Base-by-base conservation (phyloP, 2,888 invertebrate genomes). In the Tortrix viridana region DNA sequence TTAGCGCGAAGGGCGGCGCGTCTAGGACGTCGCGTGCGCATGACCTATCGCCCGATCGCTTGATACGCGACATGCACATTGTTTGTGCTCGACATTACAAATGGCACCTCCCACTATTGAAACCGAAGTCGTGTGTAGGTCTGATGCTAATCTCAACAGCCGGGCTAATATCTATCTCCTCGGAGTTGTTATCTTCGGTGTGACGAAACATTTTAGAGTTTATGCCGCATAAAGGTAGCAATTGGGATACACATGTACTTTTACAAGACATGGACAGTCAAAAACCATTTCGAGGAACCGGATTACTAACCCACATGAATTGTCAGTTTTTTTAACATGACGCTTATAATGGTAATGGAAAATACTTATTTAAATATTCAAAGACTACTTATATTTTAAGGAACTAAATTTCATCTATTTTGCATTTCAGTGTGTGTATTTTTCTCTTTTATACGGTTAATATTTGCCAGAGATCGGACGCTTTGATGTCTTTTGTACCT, bases 71-170 rank as follows among this genome's bases (percentile, higher is more conserved):
- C 77, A 76, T 76, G 79, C 77, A 76, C 77, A 67, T 67, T 79
- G 74, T 79, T 74, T 77, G 72, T 68, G 70, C 78, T 78, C 75
- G 73, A 81, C 79, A 76, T 82, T 78, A 81, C 80, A 80, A 83
- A 82, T 81, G 74, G 75, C 81, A 80, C 86, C 86, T 82, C 86
- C 84, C 82, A 85, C 82, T 76, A 79, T 77, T 76, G 79, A 66
- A 76, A 66, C 69, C 70, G 64, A 71, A 77, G 70, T 79, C 74
- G 68, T 69, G 67, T 69, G 67, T 68, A 65, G 65, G 58, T 66
- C 69, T 69, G 79, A 82, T 81, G 76, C 67, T 70, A 66, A 81
- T 82, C 77, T 66, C 60, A 14, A 32, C 59, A 20, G 53, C 48
- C 20, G 56, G 48, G 63, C 41, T 32, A 47, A 63, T 52, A 56